A percentile compares a stretch with the other conserved stretches of the same genome.
These are phyloP conservation scores for Conus ventricosus DNA, from an alignment of 1,140 invertebrate genomes.

Conservation along the genomic window DNA sequence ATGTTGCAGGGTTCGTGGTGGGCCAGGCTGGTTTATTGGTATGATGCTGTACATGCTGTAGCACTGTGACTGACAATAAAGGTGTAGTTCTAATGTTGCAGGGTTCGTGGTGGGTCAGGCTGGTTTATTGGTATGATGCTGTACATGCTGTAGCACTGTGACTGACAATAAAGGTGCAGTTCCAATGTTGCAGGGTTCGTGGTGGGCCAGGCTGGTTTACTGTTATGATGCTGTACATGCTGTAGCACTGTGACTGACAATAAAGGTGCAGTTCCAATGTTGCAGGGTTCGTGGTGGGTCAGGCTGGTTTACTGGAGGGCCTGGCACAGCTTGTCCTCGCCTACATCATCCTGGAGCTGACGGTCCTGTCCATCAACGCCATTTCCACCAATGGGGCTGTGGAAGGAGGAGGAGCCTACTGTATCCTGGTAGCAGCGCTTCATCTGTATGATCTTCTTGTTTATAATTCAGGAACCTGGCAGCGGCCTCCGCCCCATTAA, in stretches of 20 bases:
- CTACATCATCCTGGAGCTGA: slow-evolving; percentile 95
- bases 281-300: slow-evolving; percentile 96
- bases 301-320: slow-evolving; percentile 93
- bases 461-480: no score
- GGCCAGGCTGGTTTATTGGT: slow-evolving; percentile 88
- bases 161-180: no score
- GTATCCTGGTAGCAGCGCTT: slow-evolving; percentile 84
- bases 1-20: slow-evolving; percentile 91
- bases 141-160: no score
- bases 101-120: slow-evolving; percentile 98
- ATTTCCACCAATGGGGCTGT: slow-evolving; percentile 99
- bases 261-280: slow-evolving; percentile 18
- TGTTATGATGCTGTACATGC: no score
- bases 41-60: no score
- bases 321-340: slow-evolving; percentile 92
- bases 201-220: slow-evolving; percentile 92
- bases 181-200: slow-evolving; percentile 87
- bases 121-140: slow-evolving; percentile 75
- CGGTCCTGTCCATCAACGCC: slow-evolving; percentile 97
- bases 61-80: no score
- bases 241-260: no score
- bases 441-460: slow-evolving; percentile 40
- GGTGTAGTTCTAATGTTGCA: slow-evolving; percentile 73
- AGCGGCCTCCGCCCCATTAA: no score
- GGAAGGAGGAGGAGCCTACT: slow-evolving; percentile 98